These are phyloP conservation scores for Brenthis hecate DNA, from an alignment of 2,888 invertebrate species.

Conservation along the genomic window DNA sequence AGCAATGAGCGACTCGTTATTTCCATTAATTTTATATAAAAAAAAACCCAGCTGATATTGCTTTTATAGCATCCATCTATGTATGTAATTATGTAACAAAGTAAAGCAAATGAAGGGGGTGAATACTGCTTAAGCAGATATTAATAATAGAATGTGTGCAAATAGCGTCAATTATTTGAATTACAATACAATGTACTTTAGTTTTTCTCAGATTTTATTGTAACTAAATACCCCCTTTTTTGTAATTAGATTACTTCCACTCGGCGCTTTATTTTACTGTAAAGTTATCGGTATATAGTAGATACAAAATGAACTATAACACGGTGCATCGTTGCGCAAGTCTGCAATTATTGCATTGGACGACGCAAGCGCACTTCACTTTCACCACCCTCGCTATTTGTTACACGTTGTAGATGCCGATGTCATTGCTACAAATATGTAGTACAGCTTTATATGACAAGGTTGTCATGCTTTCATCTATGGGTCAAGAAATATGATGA, in stretches of 20 bases:
- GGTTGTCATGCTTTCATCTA: conserved; percentile 1
- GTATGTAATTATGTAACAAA: too few species aligned
- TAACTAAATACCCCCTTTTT: too few species aligned
- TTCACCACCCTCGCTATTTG: conserved; percentile 25
- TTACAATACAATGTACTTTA: too few species aligned
- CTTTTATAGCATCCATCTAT: too few species aligned
- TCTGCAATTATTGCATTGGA: conserved; percentile 4
- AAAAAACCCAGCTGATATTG: too few species aligned
- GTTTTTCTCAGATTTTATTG: too few species aligned
- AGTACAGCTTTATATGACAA: conserved; percentile 2
- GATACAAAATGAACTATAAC: background rate
- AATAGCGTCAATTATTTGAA: too few species aligned
- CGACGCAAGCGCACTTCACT: conserved; percentile 25
- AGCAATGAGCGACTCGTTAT: background rate
- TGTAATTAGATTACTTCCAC: background rate
- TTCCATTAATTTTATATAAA: background rate
- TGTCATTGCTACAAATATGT: background rate
- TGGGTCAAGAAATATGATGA: background rate
- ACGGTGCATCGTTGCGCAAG: conserved; percentile 23
- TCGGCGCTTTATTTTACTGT: background rate
- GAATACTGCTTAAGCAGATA: too few species aligned
- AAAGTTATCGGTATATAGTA: background rate
- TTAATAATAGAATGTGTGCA: too few species aligned
- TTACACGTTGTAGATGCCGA: conserved; percentile 2
- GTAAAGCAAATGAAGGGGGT: too few species aligned